Evolutionary conservation across 35 echinoderm and acorn worm genomes (phyloP).

Genomic region (Apostichopus californicus): DNA sequence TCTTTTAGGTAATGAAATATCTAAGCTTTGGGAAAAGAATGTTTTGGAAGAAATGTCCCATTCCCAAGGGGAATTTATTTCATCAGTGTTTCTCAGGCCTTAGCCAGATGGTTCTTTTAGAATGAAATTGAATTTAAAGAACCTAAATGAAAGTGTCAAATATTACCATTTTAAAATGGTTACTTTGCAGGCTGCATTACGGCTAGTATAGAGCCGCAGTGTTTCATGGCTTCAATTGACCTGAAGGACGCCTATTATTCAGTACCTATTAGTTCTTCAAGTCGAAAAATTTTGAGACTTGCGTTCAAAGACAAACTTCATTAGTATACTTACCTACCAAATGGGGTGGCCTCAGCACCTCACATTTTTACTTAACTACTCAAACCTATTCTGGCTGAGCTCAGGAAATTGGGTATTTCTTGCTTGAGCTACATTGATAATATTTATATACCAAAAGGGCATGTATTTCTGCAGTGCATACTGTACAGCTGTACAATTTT

Average conservation of each 20-base stretch:
- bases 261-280: not conserved
- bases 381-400: too few relatives aligned
- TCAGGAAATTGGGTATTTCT: too few relatives aligned
- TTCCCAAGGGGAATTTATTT: conserved; percentile 5
- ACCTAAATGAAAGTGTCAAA: conserved; percentile 44
- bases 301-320: conserved; percentile 43
- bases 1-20: conserved; percentile 25
- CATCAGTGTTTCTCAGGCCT: conserved; percentile 43
- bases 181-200: conserved; percentile 24
- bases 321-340: conserved; percentile 59
- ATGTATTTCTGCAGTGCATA: not conserved
- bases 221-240: not conserved
- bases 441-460: not conserved
- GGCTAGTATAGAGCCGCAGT: not conserved
- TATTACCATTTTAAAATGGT: conserved; percentile 71
- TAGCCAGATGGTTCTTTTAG: conserved; percentile 55
- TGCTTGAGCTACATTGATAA: too few relatives aligned
- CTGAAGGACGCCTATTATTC: too few relatives aligned
- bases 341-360: not conserved
- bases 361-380: too few relatives aligned
- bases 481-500: not conserved
- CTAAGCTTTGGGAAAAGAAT: not conserved
- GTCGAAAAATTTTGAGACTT: conserved; percentile 49
- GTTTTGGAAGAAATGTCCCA: not conserved
- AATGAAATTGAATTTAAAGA: conserved; percentile 63